Percentiles rank a stretch among this genome's conserved stretches.
These are phyloP conservation scores for Drosophila affinis DNA, from an alignment of 2,888 invertebrate species.

Conservation along the genomic window DNA sequence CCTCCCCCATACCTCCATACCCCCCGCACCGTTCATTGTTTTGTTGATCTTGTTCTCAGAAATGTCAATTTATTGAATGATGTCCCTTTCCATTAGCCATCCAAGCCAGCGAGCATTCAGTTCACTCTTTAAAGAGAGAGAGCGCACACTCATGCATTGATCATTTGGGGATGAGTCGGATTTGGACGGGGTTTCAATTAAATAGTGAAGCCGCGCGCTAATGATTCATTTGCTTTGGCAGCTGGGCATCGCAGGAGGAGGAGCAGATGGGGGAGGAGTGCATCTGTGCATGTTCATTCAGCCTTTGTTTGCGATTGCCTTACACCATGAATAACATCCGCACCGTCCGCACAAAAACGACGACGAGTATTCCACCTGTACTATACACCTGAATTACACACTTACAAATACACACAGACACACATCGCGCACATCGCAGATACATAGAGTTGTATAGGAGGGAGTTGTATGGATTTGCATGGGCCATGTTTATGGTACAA, in stretches of 20 bases:
- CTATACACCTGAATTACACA: too few species aligned
- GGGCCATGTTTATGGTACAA: constrained; percentile 61
- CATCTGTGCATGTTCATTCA: constrained; percentile 10
- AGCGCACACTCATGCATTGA: constrained; percentile 10
- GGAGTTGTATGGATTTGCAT: constrained; percentile 58
- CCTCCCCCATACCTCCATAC: neutral
- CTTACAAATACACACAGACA: neutral
- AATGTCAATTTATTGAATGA: constrained; percentile 25
- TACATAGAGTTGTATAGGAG: neutral
- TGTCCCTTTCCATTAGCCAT: constrained; percentile 19
- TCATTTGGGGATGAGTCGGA: constrained; percentile 1
- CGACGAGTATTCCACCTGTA: neutral
- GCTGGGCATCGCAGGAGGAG: neutral
- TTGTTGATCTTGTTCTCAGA: constrained; percentile 5
- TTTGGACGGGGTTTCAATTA: constrained; percentile 18
- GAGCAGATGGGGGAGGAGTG: too few species aligned
- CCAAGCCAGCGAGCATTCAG: neutral
- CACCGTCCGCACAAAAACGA: neutral
- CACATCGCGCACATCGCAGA: neutral
- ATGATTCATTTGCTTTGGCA: constrained; percentile 32
- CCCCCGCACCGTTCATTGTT: constrained; percentile 11
- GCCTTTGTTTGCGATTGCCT: constrained; percentile 10
- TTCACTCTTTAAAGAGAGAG: neutral
- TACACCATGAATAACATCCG: neutral
- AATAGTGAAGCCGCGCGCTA: constrained; percentile 18